These are phyloP conservation scores for Flexamia atlantica DNA, from an alignment of 2,888 invertebrate genomes.

Conservation along the genomic window DNA sequence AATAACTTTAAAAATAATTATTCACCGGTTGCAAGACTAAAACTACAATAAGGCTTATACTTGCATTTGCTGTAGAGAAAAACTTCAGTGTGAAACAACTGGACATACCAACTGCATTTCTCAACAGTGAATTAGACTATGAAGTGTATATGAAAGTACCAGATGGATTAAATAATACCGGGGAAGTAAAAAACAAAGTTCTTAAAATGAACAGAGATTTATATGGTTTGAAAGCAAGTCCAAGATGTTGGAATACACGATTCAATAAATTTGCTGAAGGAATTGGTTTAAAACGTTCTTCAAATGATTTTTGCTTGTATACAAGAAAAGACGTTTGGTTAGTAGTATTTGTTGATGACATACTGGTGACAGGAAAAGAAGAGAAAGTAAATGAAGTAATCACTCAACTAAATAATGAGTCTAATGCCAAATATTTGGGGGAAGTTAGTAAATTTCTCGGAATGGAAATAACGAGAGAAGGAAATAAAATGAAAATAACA, in stretches of 20 bases:
- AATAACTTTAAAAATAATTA: conserved; percentile 65
- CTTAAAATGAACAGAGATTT: conserved; percentile 49
- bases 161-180: conserved; percentile 5
- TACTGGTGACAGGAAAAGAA: conserved; percentile 35
- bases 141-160: conserved; percentile 69
- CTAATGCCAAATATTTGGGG: conserved; percentile 48
- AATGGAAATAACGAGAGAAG: too few species aligned
- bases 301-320: conserved; percentile 43
- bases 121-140: conserved; percentile 70
- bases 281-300: not conserved
- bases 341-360: conserved; percentile 41
- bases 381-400: conserved; percentile 22
- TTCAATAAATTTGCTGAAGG: conserved; percentile 24
- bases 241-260: conserved; percentile 45
- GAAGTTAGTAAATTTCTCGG: too few species aligned
- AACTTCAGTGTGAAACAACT: conserved; percentile 68
- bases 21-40: conserved; percentile 69
- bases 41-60: conserved; percentile 68
- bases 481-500: not conserved
- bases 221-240: conserved; percentile 49
- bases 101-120: conserved; percentile 71
- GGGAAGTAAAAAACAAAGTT: not conserved
- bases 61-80: conserved; percentile 69
- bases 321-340: conserved; percentile 25
- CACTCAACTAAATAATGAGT: conserved; percentile 6